Evolutionary conservation across 2,113 vertebrate genomes (phyloP), one percentile per base, ranked within the genome.

Genomic region (Pluvialis apricaria): DNA sequence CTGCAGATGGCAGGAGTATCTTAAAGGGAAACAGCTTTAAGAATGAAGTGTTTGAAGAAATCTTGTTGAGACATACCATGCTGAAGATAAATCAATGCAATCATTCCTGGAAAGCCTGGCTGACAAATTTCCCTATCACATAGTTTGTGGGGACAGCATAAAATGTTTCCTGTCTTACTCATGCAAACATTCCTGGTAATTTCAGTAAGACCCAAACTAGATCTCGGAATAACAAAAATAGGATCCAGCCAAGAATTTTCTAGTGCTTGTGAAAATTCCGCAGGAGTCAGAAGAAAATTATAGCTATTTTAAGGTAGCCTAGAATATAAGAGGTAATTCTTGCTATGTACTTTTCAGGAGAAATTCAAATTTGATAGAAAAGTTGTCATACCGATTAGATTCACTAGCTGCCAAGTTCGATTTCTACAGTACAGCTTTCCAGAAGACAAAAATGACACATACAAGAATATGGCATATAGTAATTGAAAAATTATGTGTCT

Each of bases 31-130:
- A 96, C 78, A 90, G 81, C 82, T 87, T 92, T 86, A 96, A 92
- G 90, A 91, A 97, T 93, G 78, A 90, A 94, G 94, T 97, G 91
- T 89, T 93, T 69, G 75, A 90, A 96, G 92, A 91, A 90, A 92
- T 84, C 87, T 88, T 96, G 95, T 97, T 97, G 96, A 97, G 96
- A 96, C 82, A 51, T 91, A 97, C 89, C 81, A 82, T 1, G 0
- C 87, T 85, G 92, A 86, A 94, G 92, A 95, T 97, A 97, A 97
- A 97, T 97, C 94, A 97, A 61, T 42, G 77, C 71, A 90, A 80
- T 91, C 38, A 62, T 90, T 95, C 94, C 92, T 94, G 94, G 88
- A 97, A 92, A 97, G 89, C 68, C 92, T 94, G 94, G 83, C 89
- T 97, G 94, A 96, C 90, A 91, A 96, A 97, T 94, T 92, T 95